phyloP scores from a whole-genome alignment of 2,113 vertebrate genomes.

The Jaculus jaculus region DNA sequence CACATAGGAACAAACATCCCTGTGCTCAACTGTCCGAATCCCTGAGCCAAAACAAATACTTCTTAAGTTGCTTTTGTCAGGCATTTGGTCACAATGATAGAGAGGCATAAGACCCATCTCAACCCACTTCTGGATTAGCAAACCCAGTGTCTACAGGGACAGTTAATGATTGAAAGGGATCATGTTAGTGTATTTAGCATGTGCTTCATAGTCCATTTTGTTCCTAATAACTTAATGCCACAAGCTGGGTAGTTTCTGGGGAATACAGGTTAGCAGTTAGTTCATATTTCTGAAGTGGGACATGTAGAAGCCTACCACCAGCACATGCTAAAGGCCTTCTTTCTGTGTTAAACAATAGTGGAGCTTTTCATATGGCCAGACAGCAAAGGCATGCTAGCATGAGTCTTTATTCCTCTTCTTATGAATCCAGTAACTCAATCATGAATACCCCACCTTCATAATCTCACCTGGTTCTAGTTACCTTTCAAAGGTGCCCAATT shows the following conservation, averaged over 20 bases:
- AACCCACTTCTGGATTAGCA: not conserved
- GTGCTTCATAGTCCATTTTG: not conserved
- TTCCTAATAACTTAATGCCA: not conserved
- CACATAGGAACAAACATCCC: too few relatives aligned
- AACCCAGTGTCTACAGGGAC: accelerated
- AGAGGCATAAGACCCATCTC: too few relatives aligned
- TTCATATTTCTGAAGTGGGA: not conserved
- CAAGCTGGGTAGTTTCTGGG: not conserved
- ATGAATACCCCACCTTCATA: not conserved
- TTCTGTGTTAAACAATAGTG: too few relatives aligned
- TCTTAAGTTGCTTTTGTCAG: too few relatives aligned
- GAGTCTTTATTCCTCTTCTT: not conserved
- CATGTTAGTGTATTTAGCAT: not conserved
- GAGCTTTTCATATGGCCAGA: too few relatives aligned
- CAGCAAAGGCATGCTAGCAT: too few relatives aligned
- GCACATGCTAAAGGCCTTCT: too few relatives aligned
- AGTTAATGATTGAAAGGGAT: not conserved
- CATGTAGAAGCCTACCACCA: too few relatives aligned
- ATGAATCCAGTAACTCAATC: not conserved
- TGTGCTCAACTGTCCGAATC: too few relatives aligned
- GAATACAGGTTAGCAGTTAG: not conserved
- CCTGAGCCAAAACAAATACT: too few relatives aligned
- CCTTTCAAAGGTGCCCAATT: not conserved
- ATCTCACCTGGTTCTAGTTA: not conserved
- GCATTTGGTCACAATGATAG: too few relatives aligned